Conservation (phyloP, 2,797 vertebrate genomes). For the Oreochromis mossambicus region DNA sequence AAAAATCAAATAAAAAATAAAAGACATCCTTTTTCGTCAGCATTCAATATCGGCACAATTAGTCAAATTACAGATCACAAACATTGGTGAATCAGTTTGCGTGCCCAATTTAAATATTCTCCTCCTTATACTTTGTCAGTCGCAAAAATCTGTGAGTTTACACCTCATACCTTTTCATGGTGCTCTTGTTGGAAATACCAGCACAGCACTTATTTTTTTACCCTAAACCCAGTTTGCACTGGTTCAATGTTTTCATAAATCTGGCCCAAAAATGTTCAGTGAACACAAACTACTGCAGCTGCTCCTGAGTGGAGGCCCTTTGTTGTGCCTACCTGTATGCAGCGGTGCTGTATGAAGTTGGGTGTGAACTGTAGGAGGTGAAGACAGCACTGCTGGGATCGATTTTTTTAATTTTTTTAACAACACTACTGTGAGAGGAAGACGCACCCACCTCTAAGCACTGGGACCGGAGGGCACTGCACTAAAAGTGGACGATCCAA, state of each 20-base stretch:
- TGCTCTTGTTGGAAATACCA: neutral
- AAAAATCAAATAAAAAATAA: neutral
- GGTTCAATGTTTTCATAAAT: neutral
- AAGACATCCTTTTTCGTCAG: neutral
- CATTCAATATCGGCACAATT: neutral
- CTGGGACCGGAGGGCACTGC: neutral
- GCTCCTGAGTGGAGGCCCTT: neutral
- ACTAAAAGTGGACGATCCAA: neutral
- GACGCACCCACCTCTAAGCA: neutral
- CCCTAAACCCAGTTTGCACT: neutral
- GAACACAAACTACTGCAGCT: neutral
- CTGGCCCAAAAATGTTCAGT: neutral
- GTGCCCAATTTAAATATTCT: neutral
- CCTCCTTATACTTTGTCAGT: neutral
- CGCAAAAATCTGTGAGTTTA: neutral
- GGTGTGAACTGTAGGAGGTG: neutral
- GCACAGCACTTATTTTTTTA: neutral
- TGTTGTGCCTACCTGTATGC: neutral
- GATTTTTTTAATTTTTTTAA: neutral
- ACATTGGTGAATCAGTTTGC: neutral
- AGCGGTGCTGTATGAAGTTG: neutral
- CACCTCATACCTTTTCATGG: neutral
- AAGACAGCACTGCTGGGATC: neutral
- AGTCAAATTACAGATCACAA: neutral
- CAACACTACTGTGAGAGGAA: neutral